Conservation (phyloP, 1,140 invertebrate genomes). For the Panagrolaimus sp. region DNA sequence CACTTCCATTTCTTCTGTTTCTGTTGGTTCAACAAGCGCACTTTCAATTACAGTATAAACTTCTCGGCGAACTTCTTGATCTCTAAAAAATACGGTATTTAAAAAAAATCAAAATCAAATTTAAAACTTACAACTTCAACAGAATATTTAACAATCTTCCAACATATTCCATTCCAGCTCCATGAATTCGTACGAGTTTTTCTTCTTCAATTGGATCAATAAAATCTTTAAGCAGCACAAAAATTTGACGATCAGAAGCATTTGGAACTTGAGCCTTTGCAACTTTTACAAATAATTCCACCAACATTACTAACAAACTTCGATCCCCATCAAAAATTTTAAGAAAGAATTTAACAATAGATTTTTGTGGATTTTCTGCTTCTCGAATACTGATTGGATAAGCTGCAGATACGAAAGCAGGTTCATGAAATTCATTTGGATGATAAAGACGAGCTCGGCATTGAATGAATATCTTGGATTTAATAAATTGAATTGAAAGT, state of each 20-base stretch:
- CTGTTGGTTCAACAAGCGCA: no score
- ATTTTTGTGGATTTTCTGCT: background rate
- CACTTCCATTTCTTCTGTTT: no score
- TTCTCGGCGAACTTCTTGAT: background rate
- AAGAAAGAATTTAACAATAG: background rate
- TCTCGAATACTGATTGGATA: background rate
- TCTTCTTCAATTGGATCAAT: background rate
- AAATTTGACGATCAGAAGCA: background rate
- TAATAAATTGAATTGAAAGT: conserved; percentile 2
- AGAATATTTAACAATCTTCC: background rate
- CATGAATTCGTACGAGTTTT: background rate
- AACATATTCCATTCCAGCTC: background rate
- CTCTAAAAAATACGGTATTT: background rate
- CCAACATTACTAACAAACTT: background rate
- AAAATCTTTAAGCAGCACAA: no score
- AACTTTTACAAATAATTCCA: background rate
- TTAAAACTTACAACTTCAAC: background rate
- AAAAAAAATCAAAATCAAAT: background rate
- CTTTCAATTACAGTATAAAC: background rate
- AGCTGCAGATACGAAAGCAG: background rate
- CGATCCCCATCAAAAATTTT: conserved; percentile 5
- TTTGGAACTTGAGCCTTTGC: background rate
- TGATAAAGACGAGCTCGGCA: background rate
- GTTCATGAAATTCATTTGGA: conserved; percentile 7
- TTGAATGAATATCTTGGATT: background rate